These are phyloP conservation scores for Dolichoris vasculosae DNA, from an alignment of 1,140 invertebrate species.

Conservation along the genomic window DNA sequence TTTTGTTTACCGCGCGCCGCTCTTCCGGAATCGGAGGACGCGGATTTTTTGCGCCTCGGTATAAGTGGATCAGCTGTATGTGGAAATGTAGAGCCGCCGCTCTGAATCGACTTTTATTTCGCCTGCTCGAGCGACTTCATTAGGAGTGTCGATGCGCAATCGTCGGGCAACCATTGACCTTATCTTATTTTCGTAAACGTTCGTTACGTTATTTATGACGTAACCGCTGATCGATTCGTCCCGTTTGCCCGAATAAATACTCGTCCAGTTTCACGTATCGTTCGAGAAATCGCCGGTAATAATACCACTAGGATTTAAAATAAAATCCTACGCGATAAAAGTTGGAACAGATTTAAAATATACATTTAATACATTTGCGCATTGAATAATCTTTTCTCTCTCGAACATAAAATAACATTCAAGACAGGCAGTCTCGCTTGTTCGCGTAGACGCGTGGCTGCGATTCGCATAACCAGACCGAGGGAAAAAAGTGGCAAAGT, in stretches of 20 bases:
- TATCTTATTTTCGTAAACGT: not conserved
- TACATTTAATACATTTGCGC: not conserved
- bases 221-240: no score
- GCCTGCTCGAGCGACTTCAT: no score
- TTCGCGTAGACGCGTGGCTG: not conserved
- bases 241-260: no score
- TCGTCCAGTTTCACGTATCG: no score
- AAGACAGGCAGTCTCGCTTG: not conserved
- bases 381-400: not conserved
- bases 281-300: no score
- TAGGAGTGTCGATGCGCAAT: no score
- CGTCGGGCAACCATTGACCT: not conserved
- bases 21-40: slow-evolving; percentile 15
- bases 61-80: not conserved
- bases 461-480: not conserved
- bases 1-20: not conserved
- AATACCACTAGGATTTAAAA: no score
- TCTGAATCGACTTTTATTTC: no score
- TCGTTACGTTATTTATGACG: no score
- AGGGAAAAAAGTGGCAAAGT: not conserved
- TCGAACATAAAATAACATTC: not conserved
- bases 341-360: no score
- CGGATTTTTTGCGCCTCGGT: not conserved
- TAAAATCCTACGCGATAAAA: no score
- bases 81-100: not conserved